Conservation (phyloP, 1,140 invertebrate species). For the Drosophila ohnishii region DNA sequence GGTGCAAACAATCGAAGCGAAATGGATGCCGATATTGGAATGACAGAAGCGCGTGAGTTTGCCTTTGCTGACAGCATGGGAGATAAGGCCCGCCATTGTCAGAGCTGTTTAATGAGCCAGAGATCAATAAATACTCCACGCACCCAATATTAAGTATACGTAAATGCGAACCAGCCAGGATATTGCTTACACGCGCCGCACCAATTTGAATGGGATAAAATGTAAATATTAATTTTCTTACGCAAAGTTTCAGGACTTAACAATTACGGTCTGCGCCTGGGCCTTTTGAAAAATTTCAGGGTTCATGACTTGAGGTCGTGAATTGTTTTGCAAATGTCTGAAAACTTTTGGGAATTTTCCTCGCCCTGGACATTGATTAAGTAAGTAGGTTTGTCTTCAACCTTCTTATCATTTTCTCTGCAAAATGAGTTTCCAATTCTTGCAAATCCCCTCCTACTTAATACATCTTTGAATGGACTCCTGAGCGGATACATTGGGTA, state of each 20-base stretch:
- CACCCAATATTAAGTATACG: background rate
- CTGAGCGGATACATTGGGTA: background rate
- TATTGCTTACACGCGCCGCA: slow-evolving; percentile 37
- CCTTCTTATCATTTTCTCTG: background rate
- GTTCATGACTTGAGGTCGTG: background rate
- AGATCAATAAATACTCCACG: slow-evolving; percentile 19
- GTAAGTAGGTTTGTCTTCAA: background rate
- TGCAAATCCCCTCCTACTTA: background rate
- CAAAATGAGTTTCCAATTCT: background rate
- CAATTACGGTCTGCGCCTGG: background rate
- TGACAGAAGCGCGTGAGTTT: slow-evolving; percentile 13
- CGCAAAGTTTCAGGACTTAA: slow-evolving; percentile 5
- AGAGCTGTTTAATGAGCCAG: slow-evolving; percentile 9
- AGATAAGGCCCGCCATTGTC: slow-evolving; percentile 11
- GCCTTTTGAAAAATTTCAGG: background rate
- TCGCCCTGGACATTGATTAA: background rate
- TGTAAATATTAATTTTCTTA: slow-evolving; percentile 53
- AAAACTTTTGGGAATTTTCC: slow-evolving; percentile 1
- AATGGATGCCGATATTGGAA: slow-evolving; percentile 18
- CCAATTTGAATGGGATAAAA: background rate
- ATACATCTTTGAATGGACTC: background rate
- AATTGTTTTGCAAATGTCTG: slow-evolving; percentile 16
- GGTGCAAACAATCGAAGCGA: slow-evolving; percentile 17
- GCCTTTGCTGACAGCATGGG: slow-evolving; percentile 5
- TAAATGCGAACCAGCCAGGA: slow-evolving; percentile 1